Evolutionary conservation across 2,797 vertebrate species (phyloP), one percentile per base, ranked within the genome.

Genomic region (Cyclopterus lumpus): DNA sequence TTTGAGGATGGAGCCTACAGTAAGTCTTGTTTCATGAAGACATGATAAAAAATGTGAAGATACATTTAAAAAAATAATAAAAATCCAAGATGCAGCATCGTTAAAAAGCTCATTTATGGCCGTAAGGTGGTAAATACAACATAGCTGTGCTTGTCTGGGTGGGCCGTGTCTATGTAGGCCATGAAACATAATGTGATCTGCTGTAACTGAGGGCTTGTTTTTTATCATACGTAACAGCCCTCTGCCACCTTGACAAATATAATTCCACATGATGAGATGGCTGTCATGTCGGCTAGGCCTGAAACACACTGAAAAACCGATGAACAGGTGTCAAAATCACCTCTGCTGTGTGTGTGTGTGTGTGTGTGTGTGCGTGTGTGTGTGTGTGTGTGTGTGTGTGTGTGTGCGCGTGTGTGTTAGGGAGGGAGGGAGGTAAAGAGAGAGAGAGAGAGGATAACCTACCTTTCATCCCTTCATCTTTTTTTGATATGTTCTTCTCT

Each of bases 281-380:
- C 86, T 87, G 84, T 80, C 71, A 76, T 86, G 77, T 80, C 84
- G 79, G 87, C 82, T 75, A 79, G 89, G 91, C 90, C 89, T 67
- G 53, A 86, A 81, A 91, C 75, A 83, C 75, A 80, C 75, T 67
- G 60, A 79, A 85, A 82, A 86, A 84, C 83, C 87, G 84, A 91
- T 74, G 79, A 93, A 94, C 93, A 93, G 93, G 93, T 94, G 93
- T 91, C 92, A 92, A 87, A 87, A 90, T 89, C 84, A 86, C 82
- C 88, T 87, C 78, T 81, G 79, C 51, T 80, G 71, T 85, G 58
- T 86, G 53, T 73, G 71, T 63, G 12, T 67, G 22, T 24, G 49
- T 59, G 49, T 20, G 44, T 61, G 58, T 46, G 61, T 64, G 60
- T 59, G 48, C 24, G 69, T 8, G 79, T n/a, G 51, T 42, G 65